Evolutionary conservation across 1,140 invertebrate species (phyloP), one percentile per base, ranked within the genome.

Genomic region (Aphelinus atriplicis): DNA sequence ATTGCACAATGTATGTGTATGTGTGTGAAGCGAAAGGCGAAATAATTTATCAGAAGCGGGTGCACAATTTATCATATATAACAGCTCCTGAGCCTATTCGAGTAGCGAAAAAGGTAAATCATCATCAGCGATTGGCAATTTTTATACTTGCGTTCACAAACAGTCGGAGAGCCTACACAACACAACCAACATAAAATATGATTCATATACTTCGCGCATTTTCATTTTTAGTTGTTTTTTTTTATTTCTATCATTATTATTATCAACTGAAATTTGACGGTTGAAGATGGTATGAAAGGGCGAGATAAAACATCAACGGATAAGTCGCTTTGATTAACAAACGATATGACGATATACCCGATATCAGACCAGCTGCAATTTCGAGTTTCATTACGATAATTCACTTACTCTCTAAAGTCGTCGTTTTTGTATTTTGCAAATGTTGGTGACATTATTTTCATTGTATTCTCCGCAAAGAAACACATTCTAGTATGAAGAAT

Each of bases 321-420:
- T 73, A 63, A 68, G 55, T 75, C 43, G 66, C 61, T 69, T 75
- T 47, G 57, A 71, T 73, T 69, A 77, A 82, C 80, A 81, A 79
- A 81, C 78, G 79, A 80, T 80, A 81, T 82, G 79, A 74, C 78
- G 80, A 6, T 4, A 81, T 67, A 81, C 81, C 78, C 81, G 81
- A 78, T 80, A 50, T 67, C 86, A 87, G 86, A 85, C 86, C 85
- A 87, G 86, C 86, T 86, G 86, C 79, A 86, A 82, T 47, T 2
- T 76, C 86, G 86, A 87, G 85, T 83, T 73, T 84, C 80, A 80
- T 80, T 81, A 81, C 78, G 78, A 79, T 78, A 79, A 78, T 80
- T 80, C 81, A 71, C 78, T 79, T 80, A 74, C 75, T 79, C 78
- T 56, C 63, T 72, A 76, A 76, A 55, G 50, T 72, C 26, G 45